A percentile compares a stretch with the other conserved stretches of the same genome.
Evolutionary conservation across 2,113 vertebrate genomes (phyloP).

Genomic region (Dunckerocampus dactyliophorus): DNA sequence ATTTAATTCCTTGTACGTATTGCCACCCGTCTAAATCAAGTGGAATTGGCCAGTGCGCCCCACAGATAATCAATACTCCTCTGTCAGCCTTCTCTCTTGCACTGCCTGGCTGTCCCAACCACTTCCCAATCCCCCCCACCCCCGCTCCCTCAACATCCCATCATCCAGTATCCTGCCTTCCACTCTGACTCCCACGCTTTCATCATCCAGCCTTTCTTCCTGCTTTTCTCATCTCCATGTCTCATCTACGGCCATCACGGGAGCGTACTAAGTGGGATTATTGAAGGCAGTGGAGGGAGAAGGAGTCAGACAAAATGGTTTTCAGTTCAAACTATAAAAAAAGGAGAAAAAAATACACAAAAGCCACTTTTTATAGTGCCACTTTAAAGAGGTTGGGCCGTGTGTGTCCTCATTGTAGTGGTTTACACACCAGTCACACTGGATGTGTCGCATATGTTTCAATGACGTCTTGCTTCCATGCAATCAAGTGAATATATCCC

Average conservation of each 20-base stretch:
- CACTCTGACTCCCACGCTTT: conserved; percentile 47
- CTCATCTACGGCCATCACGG: conserved; percentile 26
- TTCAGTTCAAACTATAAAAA: conserved; percentile 1
- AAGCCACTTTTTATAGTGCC: background rate
- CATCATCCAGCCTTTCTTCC: conserved; percentile 44
- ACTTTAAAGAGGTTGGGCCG: too few relatives aligned
- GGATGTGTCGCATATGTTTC: background rate
- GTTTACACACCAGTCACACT: too few relatives aligned
- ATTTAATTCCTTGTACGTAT: conserved; percentile 20
- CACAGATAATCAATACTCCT: conserved; percentile 42
- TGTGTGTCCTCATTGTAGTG: too few relatives aligned
- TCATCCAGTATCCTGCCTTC: conserved; percentile 30
- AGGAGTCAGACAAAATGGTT: background rate
- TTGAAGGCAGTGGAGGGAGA: background rate
- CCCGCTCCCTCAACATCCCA: conserved; percentile 7
- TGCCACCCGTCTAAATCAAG: conserved; percentile 31
- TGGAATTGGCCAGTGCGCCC: conserved; percentile 5
- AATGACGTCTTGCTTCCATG: background rate
- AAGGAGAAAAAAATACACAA: background rate
- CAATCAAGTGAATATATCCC: background rate
- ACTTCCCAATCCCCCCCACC: conserved; percentile 20
- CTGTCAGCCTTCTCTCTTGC: conserved; percentile 19
- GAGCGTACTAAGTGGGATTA: conserved; percentile 13
- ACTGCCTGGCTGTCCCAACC: conserved; percentile 16
- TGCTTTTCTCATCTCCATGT: conserved; percentile 34